These are phyloP conservation scores for Struthio camelus DNA, from an alignment of 2,113 vertebrate species.

Conservation along the genomic window DNA sequence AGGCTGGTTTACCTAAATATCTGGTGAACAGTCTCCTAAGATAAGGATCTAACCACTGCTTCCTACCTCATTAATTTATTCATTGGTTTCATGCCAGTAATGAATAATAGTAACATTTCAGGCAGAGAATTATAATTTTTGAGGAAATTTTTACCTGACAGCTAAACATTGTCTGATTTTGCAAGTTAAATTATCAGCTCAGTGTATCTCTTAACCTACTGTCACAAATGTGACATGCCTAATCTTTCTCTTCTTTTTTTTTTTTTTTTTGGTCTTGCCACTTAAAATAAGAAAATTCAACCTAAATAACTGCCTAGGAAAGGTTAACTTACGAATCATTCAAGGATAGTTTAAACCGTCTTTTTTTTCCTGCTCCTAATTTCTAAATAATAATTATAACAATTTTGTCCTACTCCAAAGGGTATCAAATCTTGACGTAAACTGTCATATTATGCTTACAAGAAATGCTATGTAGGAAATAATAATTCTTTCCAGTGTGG, in stretches of 20 bases:
- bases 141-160: not conserved
- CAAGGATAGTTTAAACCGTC: not conserved
- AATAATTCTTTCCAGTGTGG: not conserved
- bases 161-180: not conserved
- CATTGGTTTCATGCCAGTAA: not conserved
- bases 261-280: not conserved
- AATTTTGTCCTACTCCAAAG: not conserved
- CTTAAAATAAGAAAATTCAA: not conserved
- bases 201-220: not conserved
- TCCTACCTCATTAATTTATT: not conserved
- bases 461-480: not conserved
- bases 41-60: not conserved
- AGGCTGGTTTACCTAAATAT: slow-evolving; percentile 18
- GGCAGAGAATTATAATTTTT: not conserved
- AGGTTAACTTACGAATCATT: not conserved
- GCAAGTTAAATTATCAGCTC: not conserved
- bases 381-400: not conserved
- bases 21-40: slow-evolving; percentile 17
- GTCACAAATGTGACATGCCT: not conserved
- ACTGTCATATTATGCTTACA: not conserved
- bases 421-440: not conserved
- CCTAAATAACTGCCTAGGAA: not conserved
- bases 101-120: not conserved
- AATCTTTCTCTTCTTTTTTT: not conserved
- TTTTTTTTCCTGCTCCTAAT: not conserved